These are phyloP conservation scores for Umimayanthus kanabou DNA, from an alignment of 92 coral and sea anemone species.

Conservation along the genomic window DNA sequence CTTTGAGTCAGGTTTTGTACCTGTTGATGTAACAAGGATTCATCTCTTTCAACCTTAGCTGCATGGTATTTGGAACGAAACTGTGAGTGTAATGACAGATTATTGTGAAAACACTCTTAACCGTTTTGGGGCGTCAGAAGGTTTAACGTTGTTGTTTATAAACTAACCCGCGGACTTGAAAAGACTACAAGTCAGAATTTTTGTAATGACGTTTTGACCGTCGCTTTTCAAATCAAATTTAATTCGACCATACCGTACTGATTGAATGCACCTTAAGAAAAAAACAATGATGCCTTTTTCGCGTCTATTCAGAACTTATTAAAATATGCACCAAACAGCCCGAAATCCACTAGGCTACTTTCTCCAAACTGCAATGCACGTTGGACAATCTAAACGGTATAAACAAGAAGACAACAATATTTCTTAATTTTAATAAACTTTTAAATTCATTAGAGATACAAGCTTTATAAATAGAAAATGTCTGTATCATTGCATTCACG, in stretches of 20 bases:
- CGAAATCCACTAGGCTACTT: too few species aligned
- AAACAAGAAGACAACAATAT: neutral
- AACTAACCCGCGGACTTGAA: neutral
- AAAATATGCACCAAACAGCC: neutral
- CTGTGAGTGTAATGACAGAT: neutral
- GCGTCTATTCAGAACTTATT: neutral
- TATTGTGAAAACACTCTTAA: neutral
- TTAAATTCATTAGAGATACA: neutral
- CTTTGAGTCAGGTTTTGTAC: neutral
- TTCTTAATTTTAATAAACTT: neutral
- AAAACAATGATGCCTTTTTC: neutral
- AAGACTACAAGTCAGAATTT: neutral
- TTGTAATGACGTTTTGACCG: neutral
- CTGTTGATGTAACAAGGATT: neutral
- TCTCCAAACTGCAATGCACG: too few species aligned
- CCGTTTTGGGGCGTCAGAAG: neutral
- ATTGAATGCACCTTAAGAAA: too few species aligned
- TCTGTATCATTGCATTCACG: neutral
- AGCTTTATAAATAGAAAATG: neutral
- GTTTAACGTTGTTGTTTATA: neutral
- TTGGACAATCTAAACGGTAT: neutral
- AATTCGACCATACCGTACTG: neutral
- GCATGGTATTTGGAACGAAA: neutral
- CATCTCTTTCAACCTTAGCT: neutral
- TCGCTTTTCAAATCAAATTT: neutral